These are phyloP conservation scores for Melanaphis sacchari DNA, from an alignment of 1,140 invertebrate genomes.

Conservation along the genomic window DNA sequence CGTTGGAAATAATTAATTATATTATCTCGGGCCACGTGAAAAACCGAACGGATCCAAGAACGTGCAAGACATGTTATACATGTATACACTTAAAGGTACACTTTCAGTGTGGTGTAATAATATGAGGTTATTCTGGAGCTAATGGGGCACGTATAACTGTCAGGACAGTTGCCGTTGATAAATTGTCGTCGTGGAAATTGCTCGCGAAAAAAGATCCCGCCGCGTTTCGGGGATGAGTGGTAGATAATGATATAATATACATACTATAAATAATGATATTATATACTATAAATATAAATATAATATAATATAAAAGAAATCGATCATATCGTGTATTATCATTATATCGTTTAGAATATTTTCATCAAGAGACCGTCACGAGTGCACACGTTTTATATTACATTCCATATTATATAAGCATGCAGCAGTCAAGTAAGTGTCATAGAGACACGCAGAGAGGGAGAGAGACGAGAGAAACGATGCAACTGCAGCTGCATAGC, in stretches of 20 bases:
- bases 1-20: neutral
- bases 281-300: neutral
- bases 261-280: neutral
- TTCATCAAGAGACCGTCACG: neutral
- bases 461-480: neutral
- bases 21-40: neutral
- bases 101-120: neutral
- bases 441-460: neutral
- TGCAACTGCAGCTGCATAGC: neutral
- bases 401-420: neutral
- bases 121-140: slow-evolving; percentile 30
- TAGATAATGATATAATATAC: neutral
- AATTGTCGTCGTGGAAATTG: slow-evolving; percentile 32
- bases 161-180: slow-evolving; percentile 39
- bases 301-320: neutral
- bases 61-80: neutral
- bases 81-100: neutral
- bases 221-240: neutral
- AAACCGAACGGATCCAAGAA: neutral
- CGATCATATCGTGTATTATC: neutral
- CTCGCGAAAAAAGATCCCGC: neutral
- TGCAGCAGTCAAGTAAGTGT: neutral
- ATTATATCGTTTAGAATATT: neutral
- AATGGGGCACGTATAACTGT: slow-evolving; percentile 50
- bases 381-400: neutral